Conservation (phyloP, 2,113 vertebrate species). For the Helogale parvula region DNA sequence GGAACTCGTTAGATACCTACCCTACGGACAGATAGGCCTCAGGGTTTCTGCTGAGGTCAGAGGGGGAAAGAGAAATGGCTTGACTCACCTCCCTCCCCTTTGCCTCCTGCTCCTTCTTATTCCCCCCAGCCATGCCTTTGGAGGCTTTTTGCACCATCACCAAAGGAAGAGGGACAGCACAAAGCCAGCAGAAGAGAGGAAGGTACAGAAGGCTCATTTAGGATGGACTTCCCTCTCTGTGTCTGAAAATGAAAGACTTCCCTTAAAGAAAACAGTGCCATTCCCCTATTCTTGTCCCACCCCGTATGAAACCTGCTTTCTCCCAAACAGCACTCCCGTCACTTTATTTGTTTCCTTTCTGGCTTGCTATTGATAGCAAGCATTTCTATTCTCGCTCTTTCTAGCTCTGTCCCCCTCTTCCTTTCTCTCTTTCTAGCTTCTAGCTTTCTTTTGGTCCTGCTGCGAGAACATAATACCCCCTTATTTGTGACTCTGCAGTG, state of each 20-base stretch:
- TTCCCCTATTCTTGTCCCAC: background rate
- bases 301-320: background rate
- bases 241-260: background rate
- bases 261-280: background rate
- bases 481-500: conserved; percentile 78
- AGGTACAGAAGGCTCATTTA: too few relatives aligned
- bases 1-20: background rate
- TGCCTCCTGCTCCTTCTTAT: background rate
- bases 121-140: background rate
- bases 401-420: background rate
- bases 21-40: background rate
- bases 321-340: background rate
- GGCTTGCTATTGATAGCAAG: background rate
- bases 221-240: background rate
- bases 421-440: conserved; percentile 47
- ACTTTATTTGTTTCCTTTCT: conserved; percentile 47
- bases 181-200: background rate
- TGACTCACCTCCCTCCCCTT: background rate
- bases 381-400: background rate
- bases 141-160: background rate
- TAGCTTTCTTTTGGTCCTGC: conserved; percentile 70
- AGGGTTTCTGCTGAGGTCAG: background rate
- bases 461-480: conserved; percentile 76
- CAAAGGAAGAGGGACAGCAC: background rate
- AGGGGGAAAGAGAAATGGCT: background rate